Evolutionary conservation across 2,797 vertebrate genomes (phyloP), one percentile per base, ranked within the genome.

Genomic region (Thalassophryne amazonica): DNA sequence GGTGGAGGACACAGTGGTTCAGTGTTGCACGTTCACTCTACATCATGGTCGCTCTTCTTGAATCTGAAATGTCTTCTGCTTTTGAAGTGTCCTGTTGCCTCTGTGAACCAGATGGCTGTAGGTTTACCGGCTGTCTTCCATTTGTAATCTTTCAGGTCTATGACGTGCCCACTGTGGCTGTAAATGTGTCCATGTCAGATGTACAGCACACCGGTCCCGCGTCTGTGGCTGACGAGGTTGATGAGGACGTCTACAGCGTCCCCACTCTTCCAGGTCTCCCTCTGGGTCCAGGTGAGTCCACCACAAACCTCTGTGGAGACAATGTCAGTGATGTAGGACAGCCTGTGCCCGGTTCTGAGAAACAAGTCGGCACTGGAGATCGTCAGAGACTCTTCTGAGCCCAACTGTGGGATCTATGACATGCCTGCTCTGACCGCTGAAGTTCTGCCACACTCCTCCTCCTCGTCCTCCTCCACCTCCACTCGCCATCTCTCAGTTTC

Each of bases 61-160:
- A n/a, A n/a, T n/a, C n/a, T n/a, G n/a, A n/a, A n/a, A n/a, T n/a
- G n/a, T n/a, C n/a, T n/a, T n/a, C n/a, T n/a, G n/a, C n/a, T n/a
- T n/a, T n/a, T n/a, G n/a, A n/a, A n/a, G n/a, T n/a, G n/a, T n/a
- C n/a, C n/a, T n/a, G n/a, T n/a, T n/a, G n/a, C n/a, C n/a, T n/a
- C n/a, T n/a, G n/a, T n/a, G n/a, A n/a, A n/a, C n/a, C n/a, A n/a
- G n/a, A n/a, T n/a, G n/a, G n/a, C n/a, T n/a, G n/a, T n/a, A n/a
- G n/a, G n/a, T n/a, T n/a, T n/a, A n/a, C n/a, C n/a, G n/a, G n/a
- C 36, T 29, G n/a, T 42, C 14, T 3, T 20, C 25, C 5, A 5
- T n/a, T 24, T 49, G 20, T 58, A 97, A n/a, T n/a, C n/a, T n/a
- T n/a, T n/a, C n/a, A 97, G 94, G 92, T 95, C 57, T 97, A 97